Conservation (phyloP, 1,140 invertebrate genomes). For the Bombus waltoni region DNA sequence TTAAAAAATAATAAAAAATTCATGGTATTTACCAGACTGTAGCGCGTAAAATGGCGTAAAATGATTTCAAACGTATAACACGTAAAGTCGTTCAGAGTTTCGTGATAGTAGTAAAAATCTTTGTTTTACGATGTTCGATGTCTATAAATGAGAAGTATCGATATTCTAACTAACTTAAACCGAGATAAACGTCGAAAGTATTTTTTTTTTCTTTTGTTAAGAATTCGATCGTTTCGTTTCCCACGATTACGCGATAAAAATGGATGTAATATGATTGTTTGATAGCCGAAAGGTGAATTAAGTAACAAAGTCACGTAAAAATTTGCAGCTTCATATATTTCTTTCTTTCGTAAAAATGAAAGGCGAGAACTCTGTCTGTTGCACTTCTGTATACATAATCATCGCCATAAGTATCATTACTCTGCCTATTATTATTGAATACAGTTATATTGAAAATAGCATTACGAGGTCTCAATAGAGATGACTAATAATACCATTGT, state of each 20-base stretch:
- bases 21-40: no score
- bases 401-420: constrained; percentile 48
- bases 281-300: not conserved
- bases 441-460: constrained; percentile 71
- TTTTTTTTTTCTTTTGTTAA: not conserved
- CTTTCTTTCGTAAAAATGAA: constrained; percentile 70
- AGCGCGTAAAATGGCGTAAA: no score
- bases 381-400: constrained; percentile 58
- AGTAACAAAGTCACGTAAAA: constrained; percentile 50
- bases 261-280: no score
- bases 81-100: no score
- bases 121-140: no score
- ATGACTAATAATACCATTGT: constrained; percentile 65
- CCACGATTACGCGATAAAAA: no score
- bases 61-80: no score
- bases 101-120: no score
- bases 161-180: no score
- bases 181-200: no score
- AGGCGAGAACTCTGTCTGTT: constrained; percentile 51
- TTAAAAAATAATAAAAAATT: not conserved
- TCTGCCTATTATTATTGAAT: constrained; percentile 55
- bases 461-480: constrained; percentile 47
- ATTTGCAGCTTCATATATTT: constrained; percentile 69
- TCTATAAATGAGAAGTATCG: no score
- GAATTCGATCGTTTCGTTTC: not conserved